These are phyloP conservation scores for Dendrolimus kikuchii DNA, from an alignment of 1,140 invertebrate genomes.

Conservation along the genomic window DNA sequence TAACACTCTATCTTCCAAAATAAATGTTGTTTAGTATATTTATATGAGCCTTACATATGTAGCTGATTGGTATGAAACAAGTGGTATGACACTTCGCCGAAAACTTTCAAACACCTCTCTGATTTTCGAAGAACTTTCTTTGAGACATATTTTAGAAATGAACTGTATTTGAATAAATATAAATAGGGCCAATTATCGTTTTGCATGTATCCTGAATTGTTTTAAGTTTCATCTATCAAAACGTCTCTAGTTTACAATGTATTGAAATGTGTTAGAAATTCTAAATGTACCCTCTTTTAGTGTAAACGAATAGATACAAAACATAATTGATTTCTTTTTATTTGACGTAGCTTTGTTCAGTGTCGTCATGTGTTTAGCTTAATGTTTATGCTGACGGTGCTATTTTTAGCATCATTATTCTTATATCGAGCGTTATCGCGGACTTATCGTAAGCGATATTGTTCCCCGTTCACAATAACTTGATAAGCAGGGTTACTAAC, in stretches of 20 bases:
- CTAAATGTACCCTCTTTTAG: constrained; percentile 26
- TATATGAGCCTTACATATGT: constrained; percentile 41
- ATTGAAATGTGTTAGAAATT: constrained; percentile 23
- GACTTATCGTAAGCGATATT: too few species aligned
- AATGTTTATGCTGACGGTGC: neutral
- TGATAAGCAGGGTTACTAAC: too few species aligned
- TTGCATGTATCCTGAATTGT: constrained; percentile 45
- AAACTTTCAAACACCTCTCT: constrained; percentile 19
- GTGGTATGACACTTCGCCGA: constrained; percentile 28
- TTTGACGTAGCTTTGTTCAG: constrained; percentile 42
- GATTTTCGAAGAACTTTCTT: constrained; percentile 18
- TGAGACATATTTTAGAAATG: constrained; percentile 4
- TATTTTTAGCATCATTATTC: too few species aligned
- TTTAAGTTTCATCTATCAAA: constrained; percentile 22
- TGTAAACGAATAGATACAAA: constrained; percentile 7
- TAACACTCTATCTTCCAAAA: constrained; percentile 64
- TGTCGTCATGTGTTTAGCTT: constrained; percentile 55
- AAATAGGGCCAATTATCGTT: constrained; percentile 19
- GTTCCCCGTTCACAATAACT: too few species aligned
- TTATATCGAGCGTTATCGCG: too few species aligned
- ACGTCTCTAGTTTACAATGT: constrained; percentile 9
- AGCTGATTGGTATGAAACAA: constrained; percentile 25
- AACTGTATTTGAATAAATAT: neutral
- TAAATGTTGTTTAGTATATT: constrained; percentile 61
- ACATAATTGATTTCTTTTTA: constrained; percentile 19